Percentiles rank a stretch among this genome's conserved stretches.
These are phyloP conservation scores for Drosophila tropicalis DNA, from an alignment of 1,140 invertebrate species.

Conservation along the genomic window DNA sequence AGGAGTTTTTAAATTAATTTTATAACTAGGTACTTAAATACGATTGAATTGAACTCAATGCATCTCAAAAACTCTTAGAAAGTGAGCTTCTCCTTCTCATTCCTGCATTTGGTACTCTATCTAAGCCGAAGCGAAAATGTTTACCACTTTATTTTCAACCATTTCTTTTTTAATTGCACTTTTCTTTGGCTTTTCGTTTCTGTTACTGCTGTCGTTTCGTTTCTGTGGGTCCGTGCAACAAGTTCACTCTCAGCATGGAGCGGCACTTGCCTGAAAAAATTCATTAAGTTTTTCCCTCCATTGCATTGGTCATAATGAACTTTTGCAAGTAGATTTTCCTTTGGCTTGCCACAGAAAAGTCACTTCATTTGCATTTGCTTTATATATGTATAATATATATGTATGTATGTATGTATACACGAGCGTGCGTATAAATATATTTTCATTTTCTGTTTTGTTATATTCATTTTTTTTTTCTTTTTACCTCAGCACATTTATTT, in stretches of 20 bases:
- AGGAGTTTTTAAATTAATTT: constrained; percentile 2
- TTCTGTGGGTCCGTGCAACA: constrained; percentile 21
- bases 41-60: neutral
- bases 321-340: constrained; percentile 17
- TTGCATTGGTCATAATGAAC: constrained; percentile 23
- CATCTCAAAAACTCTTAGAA: neutral
- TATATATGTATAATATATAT: neutral
- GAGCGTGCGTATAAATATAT: neutral
- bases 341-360: constrained; percentile 22
- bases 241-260: constrained; percentile 9
- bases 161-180: constrained; percentile 16
- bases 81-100: neutral
- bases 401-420: too few species aligned
- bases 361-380: constrained; percentile 32
- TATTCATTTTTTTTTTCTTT: neutral
- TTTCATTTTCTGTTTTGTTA: constrained; percentile 7
- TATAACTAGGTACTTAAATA: constrained; percentile 4
- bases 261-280: constrained; percentile 21
- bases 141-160: constrained; percentile 7
- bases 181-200: constrained; percentile 14
- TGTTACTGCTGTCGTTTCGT: neutral
- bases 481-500: constrained; percentile 45
- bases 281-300: constrained; percentile 8
- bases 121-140: constrained; percentile 1
- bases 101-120: neutral